A percentile compares a stretch with the other conserved stretches of the same genome.
Conservation (phyloP, 1,140 invertebrate species). For the Solenopsis invicta region DNA sequence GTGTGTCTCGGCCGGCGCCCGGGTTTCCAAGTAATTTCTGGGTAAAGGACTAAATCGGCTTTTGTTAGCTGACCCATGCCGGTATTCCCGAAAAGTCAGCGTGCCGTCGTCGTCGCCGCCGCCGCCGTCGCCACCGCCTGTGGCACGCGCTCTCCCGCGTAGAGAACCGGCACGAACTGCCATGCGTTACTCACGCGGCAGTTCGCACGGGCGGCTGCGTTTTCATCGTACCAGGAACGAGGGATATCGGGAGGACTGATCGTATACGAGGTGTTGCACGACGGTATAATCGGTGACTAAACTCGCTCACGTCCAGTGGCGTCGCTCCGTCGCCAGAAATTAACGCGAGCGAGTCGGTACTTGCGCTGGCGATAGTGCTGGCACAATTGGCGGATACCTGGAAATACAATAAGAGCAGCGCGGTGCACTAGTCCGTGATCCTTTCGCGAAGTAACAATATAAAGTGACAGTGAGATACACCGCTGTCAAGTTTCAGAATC, state of each 20-base stretch:
- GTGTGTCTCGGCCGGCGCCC: slow-evolving; percentile 44
- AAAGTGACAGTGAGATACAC: slow-evolving; percentile 22
- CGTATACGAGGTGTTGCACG: slow-evolving; percentile 51
- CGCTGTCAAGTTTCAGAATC: neutral
- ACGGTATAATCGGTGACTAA: slow-evolving; percentile 74
- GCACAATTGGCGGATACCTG: slow-evolving; percentile 46
- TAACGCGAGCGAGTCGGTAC: slow-evolving; percentile 35
- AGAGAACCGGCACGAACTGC: slow-evolving; percentile 15
- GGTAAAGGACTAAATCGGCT: slow-evolving; percentile 53
- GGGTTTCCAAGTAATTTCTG: slow-evolving; percentile 66
- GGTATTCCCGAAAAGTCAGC: slow-evolving; percentile 71
- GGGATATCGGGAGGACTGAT: slow-evolving; percentile 69
- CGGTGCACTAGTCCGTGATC: slow-evolving; percentile 1
- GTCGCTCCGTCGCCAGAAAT: slow-evolving; percentile 57
- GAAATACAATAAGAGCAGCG: slow-evolving; percentile 45
- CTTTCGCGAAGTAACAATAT: slow-evolving; percentile 19
- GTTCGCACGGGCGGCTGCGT: slow-evolving; percentile 40
- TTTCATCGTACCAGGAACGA: slow-evolving; percentile 72
- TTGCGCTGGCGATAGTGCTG: slow-evolving; percentile 13
- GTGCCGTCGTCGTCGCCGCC: neutral
- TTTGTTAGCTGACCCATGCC: slow-evolving; percentile 38
- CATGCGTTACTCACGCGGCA: slow-evolving; percentile 67
- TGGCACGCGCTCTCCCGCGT: slow-evolving; percentile 44
- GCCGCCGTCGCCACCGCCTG: neutral
- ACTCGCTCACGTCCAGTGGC: slow-evolving; percentile 60